Evolutionary conservation across 2,888 invertebrate genomes (phyloP).

Genomic region (Hofmannophila pseudospretella): DNA sequence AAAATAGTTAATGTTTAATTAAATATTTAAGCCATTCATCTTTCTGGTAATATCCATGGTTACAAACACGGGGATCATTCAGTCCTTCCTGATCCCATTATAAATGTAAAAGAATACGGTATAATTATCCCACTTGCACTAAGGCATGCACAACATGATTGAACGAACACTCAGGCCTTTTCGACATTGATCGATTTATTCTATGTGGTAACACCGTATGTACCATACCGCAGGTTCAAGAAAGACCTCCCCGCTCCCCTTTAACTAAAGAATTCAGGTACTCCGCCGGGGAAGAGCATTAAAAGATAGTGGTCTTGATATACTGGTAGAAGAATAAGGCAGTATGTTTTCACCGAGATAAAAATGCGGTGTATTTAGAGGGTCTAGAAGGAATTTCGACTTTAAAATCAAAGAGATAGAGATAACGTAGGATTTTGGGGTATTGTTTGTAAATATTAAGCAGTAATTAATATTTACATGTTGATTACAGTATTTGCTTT

Average conservation of each 20-base stretch:
- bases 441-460: too few species aligned
- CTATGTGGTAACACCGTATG: slow-evolving; percentile 3
- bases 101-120: neutral
- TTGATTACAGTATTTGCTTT: neutral
- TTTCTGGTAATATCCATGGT: too few species aligned
- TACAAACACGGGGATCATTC: too few species aligned
- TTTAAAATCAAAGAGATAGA: too few species aligned
- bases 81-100: too few species aligned
- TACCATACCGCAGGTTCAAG: neutral
- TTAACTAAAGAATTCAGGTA: neutral
- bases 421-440: neutral
- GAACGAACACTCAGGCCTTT: slow-evolving; percentile 13
- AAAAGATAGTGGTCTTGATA: neutral
- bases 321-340: neutral
- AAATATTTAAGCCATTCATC: too few species aligned
- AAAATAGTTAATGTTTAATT: too few species aligned
- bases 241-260: too few species aligned
- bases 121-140: slow-evolving; percentile 5
- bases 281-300: neutral
- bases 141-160: slow-evolving; percentile 18
- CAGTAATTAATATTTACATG: neutral
- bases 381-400: too few species aligned
- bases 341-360: neutral
- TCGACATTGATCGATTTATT: slow-evolving; percentile 18
- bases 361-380: neutral